Percentiles rank a stretch among this genome's conserved stretches.
Conservation (phyloP, 2,797 vertebrate species). For the Somateria mollissima region DNA sequence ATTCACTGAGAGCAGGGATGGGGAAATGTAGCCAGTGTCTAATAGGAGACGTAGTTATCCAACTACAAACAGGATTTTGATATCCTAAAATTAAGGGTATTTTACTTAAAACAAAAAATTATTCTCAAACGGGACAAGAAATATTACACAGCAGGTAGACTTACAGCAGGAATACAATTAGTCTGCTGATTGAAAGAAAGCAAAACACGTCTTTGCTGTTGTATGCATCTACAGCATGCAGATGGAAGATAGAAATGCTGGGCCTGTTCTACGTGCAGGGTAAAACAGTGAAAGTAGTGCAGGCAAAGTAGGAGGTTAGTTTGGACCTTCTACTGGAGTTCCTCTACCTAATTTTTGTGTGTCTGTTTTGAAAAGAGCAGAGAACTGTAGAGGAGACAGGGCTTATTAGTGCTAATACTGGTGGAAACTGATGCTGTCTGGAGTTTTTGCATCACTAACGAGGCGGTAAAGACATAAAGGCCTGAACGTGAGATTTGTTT, state of each 20-base stretch:
- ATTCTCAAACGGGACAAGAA: neutral
- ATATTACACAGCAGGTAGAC: neutral
- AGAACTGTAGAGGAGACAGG: neutral
- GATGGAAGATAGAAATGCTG: rapidly evolving
- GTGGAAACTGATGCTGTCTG: neutral
- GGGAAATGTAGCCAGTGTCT: neutral
- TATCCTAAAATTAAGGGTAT: neutral
- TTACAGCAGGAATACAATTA: neutral
- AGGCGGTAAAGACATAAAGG: neutral
- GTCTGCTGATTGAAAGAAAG: neutral
- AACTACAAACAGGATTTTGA: neutral
- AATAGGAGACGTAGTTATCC: neutral
- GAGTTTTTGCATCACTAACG: neutral
- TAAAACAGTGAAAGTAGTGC: neutral
- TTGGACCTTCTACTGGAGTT: neutral
- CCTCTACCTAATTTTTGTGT: neutral
- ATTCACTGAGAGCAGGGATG: neutral
- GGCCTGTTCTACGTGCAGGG: neutral
- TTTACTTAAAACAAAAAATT: neutral
- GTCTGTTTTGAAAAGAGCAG: neutral
- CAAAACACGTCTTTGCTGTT: rapidly evolving
- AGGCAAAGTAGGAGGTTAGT: neutral
- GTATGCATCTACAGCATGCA: neutral
- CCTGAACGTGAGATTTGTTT: neutral
- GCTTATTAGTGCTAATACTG: neutral